phyloP scores from a whole-genome alignment of 2,797 vertebrate genomes.

The Anolis apletophallus region DNA sequence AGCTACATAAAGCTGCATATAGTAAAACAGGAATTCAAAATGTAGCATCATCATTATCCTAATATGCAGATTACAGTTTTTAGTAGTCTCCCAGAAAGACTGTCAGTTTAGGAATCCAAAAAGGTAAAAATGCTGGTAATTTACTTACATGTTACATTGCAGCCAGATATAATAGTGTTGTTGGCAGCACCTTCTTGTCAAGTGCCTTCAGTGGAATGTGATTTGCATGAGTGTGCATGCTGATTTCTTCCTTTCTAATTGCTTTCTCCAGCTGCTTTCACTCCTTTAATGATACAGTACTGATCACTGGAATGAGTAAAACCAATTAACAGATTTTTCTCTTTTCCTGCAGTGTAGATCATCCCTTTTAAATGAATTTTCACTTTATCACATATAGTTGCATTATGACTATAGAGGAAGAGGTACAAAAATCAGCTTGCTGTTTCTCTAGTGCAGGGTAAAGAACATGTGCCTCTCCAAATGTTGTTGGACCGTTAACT shows the following conservation, averaged over 20 bases:
- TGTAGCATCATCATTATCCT: neutral
- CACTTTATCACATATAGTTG: neutral
- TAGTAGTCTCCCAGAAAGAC: neutral
- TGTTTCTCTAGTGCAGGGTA: neutral
- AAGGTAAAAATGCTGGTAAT: neutral
- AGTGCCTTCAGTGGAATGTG: neutral
- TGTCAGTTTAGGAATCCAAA: neutral
- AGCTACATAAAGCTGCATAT: neutral
- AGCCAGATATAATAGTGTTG: neutral
- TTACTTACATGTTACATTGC: neutral
- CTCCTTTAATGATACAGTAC: too few species aligned
- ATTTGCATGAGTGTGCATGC: neutral
- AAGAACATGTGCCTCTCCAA: neutral
- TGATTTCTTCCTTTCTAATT: conserved; percentile 2
- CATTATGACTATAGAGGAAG: neutral
- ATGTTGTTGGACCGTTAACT: neutral
- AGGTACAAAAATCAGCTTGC: neutral
- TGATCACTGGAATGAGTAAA: neutral
- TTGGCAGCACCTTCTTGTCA: neutral
- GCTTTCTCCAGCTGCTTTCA: neutral
- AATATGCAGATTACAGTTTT: neutral
- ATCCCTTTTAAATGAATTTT: neutral
- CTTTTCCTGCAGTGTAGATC: neutral
- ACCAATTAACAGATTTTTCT: too few species aligned
- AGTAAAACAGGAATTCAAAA: neutral